Conservation (phyloP, 2,888 invertebrate species). For the Neria commutata region DNA sequence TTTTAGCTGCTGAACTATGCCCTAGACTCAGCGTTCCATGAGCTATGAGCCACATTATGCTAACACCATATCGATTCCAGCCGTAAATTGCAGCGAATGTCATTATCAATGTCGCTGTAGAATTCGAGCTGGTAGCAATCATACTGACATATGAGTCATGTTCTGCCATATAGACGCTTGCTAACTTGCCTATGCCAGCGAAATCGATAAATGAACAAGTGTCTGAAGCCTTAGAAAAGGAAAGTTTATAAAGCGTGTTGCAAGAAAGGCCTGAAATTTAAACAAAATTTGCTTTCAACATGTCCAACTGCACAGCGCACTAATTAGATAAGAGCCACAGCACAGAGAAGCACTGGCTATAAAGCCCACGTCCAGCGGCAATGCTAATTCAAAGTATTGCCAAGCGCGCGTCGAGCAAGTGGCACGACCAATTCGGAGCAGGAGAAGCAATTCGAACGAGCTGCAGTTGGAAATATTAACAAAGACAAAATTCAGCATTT, state of each 20-base stretch:
- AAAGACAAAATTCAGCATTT: neutral
- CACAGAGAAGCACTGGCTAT: conserved; percentile 38
- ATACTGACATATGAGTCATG: neutral
- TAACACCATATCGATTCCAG: neutral
- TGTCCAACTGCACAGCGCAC: neutral
- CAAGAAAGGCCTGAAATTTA: neutral
- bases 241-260: neutral
- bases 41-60: neutral
- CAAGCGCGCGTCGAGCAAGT: conserved; percentile 34
- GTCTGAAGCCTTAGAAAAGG: neutral
- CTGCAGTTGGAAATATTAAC: too few species aligned
- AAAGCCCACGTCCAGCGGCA: conserved; percentile 41
- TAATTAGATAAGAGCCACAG: conserved; percentile 8
- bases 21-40: too few species aligned
- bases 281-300: neutral
- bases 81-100: neutral
- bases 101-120: neutral
- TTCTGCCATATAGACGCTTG: neutral
- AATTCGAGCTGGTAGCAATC: neutral
- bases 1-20: too few species aligned
- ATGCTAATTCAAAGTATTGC: conserved; percentile 43
- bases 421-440: too few species aligned
- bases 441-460: too few species aligned
- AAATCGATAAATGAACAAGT: neutral
- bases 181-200: neutral